Evolutionary conservation across 2,888 invertebrate genomes (phyloP).

Genomic region (Thereva nobilitata): DNA sequence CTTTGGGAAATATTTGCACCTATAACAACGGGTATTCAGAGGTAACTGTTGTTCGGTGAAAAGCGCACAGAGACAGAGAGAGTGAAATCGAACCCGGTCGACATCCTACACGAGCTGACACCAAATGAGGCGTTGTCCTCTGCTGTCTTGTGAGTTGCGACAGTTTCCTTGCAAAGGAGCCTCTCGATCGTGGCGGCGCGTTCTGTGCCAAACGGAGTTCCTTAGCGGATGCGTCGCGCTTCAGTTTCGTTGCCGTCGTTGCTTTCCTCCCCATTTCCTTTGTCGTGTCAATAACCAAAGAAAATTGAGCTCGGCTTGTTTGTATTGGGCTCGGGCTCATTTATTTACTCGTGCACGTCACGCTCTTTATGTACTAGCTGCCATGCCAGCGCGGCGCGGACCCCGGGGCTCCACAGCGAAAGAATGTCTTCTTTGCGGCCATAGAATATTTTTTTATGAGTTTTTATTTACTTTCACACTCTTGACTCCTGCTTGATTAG

Average conservation of each 20-base stretch:
- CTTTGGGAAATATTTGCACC: too few relatives aligned
- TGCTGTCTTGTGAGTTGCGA: neutral
- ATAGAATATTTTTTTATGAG: neutral
- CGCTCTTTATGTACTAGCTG: slow-evolving; percentile 8
- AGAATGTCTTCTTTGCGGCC: slow-evolving; percentile 9
- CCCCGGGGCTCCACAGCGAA: neutral
- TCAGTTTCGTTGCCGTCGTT: neutral
- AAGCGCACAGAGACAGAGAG: too few relatives aligned
- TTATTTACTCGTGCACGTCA: slow-evolving; percentile 12
- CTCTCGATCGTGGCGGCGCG: neutral
- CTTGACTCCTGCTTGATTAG: slow-evolving; percentile 24
- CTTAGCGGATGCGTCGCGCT: slow-evolving; percentile 1
- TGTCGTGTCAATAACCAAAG: slow-evolving; percentile 5
- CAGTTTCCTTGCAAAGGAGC: slow-evolving; percentile 22
- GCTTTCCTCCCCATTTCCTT: slow-evolving; percentile 29
- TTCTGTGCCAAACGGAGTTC: too few relatives aligned
- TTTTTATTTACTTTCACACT: slow-evolving; percentile 34
- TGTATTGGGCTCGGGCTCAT: neutral
- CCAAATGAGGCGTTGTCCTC: slow-evolving; percentile 21
- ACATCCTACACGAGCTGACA: slow-evolving; percentile 23
- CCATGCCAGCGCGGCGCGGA: neutral
- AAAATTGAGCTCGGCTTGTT: slow-evolving; percentile 3
- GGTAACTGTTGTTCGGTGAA: neutral
- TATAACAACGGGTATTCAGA: too few relatives aligned
- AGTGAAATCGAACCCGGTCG: slow-evolving; percentile 3